Base-by-base conservation (phyloP, 2,797 vertebrate genomes). In the Spizella passerina region DNA sequence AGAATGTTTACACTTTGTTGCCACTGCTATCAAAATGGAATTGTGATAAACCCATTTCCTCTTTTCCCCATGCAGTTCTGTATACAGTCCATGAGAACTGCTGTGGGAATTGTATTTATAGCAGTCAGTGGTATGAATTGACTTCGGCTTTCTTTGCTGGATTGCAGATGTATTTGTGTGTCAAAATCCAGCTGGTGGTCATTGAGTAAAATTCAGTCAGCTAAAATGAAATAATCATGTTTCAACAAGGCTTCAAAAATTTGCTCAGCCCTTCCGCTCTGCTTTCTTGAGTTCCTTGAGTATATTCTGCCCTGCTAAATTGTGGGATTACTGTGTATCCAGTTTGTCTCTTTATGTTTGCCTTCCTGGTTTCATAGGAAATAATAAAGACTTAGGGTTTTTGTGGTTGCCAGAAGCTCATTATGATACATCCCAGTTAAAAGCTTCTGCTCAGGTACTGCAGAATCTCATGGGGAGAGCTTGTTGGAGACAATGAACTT, bases 361-460 rank as follows among this genome's bases (percentile, higher is more conserved):
- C 59, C 59, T 91, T 93, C 65, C 77, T 88, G 86, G 39, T 82
- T 96, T 91, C 57, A 26, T 39, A 88, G 81, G 86, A 92, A 82
- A 82, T 90, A 93, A 82, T 69, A 95, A 83, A 82, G 20, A 24
- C 81, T 86, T 88, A 64, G 56, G 23, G 1, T 3, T 88, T 86
- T 69, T 59, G 71, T 68, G 41, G 60, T 91, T 88, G 79, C n/a
- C 64, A 96, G 94, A 95, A 94, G 85, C 47, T 56, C 66, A 44
- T 87, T 68, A 52, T 85, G 60, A 80, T 89, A 96, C 66, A 83
- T 94, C 68, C 63, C 71, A 95, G 90, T 96, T 82, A 94, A 88
- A 92, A 88, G 59, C 49, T 76, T 69, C 70, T 80, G 4, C 92
- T 95, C 32, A 39, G 27, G 10, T 53, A 38, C 52, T 84, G 68